Evolutionary conservation across 1,140 invertebrate genomes (phyloP), one percentile per base, ranked within the genome.

Genomic region (Musca domestica): DNA sequence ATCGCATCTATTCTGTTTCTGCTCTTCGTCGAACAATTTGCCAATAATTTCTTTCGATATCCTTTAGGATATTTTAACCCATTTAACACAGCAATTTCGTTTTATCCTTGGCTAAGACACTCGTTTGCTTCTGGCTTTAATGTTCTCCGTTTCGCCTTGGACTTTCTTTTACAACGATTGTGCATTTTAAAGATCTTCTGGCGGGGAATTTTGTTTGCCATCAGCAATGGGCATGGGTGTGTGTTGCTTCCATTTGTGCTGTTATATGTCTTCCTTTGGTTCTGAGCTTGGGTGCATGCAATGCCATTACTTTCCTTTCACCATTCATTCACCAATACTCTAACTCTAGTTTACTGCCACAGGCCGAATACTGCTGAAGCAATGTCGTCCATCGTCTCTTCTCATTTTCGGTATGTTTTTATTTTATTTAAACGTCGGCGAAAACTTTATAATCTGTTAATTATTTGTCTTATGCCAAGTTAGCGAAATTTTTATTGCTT

Each of bases 371-470:
- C 34, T 41, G 5, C 10, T 41, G 6, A n/a, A 30, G 34, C 34
- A 41, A 10, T 41, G 34, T n/a, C n/a, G n/a, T 54, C 15, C 7
- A 12, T 46, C 41, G 10, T 51, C 48, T 51, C 22, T 54, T 54
- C 51, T 23, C 51, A 54, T 30, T 58, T 27, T 58, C n/a, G 25
- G 1, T 12, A 10, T 19, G 14, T 27, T 58, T 22, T 68, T 68
- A 63, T 61, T 63, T 68, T 68, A 68, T 68, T 68, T 68, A 68
- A 68, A 64, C 67, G 67, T 68, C 67, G 67, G 67, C 67, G 61
- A 64, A 68, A 68, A 68, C 58, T 68, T 68, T 68, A 68, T 68
- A 68, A 68, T 68, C 67, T 64, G 67, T 68, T 68, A 68, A 68
- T 68, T 68, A 68, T 68, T 68, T 68, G 67, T 64, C 67, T 68